Percentiles rank a stretch among this genome's conserved stretches.
phyloP scores from a whole-genome alignment of 2,888 invertebrate species.

The Bombyx huttoni region DNA sequence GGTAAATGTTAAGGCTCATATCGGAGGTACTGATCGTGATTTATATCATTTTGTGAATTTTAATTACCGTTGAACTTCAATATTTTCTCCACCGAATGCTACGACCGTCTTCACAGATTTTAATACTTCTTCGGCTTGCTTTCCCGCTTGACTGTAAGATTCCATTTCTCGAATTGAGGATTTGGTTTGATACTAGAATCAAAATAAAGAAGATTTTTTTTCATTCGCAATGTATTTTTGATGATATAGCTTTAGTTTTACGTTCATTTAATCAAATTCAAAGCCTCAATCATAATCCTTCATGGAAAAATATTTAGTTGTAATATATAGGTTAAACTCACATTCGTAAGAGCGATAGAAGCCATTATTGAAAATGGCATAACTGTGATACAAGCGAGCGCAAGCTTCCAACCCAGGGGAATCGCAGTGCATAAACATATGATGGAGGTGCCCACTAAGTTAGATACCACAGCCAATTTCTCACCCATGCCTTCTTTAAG shows the following conservation, averaged over 20 bases:
- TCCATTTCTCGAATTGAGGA: conserved; percentile 42
- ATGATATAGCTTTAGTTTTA: too few relatives aligned
- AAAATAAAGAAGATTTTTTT: conserved; percentile 5
- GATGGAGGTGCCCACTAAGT: conserved; percentile 68
- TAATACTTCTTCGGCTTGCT: conserved; percentile 82
- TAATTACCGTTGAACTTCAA: conserved; percentile 76
- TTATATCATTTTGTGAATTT: neutral
- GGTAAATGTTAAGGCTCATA: too few relatives aligned
- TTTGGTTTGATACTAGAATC: conserved; percentile 7
- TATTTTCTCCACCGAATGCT: conserved; percentile 80
- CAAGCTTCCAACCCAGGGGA: conserved; percentile 83
- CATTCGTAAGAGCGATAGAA: conserved; percentile 72
- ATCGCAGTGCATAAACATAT: conserved; percentile 78
- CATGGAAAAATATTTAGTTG: too few relatives aligned
- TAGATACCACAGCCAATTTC: conserved; percentile 80
- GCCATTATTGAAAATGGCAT: conserved; percentile 73
- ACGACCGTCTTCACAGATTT: conserved; percentile 80
- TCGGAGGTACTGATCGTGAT: too few relatives aligned
- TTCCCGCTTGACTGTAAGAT: conserved; percentile 78
- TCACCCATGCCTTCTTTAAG: conserved; percentile 87
- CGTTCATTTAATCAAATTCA: too few relatives aligned
- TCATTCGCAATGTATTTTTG: neutral
- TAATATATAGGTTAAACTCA: conserved; percentile 17
- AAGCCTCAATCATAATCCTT: too few relatives aligned
- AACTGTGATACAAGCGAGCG: conserved; percentile 80